These are phyloP conservation scores for Cecidostiba fungosa DNA, from an alignment of 2,888 invertebrate species.

Conservation along the genomic window DNA sequence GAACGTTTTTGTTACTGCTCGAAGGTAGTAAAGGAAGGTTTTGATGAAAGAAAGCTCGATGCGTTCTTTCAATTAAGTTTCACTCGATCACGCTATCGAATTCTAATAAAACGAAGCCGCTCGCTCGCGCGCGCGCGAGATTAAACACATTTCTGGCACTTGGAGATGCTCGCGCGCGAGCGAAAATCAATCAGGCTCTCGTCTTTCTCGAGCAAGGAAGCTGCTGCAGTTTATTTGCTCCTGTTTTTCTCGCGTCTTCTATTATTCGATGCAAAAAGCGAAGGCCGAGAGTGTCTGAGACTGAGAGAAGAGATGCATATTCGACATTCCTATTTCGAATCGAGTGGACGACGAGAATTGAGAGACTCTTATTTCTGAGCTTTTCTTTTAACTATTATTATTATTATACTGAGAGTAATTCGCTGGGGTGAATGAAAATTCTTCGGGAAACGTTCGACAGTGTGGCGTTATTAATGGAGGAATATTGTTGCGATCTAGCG, in stretches of 20 bases:
- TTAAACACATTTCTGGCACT: slow-evolving; percentile 20
- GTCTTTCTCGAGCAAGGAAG: background rate
- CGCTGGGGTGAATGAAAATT: too few relatives aligned
- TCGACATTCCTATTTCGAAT: background rate
- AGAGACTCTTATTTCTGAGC: background rate
- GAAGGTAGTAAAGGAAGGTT: background rate
- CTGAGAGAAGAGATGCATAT: background rate
- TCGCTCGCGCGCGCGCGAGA: background rate
- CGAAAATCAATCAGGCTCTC: background rate
- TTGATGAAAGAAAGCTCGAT: background rate
- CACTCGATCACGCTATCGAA: background rate
- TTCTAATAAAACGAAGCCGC: background rate
- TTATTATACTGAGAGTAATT: too few relatives aligned
- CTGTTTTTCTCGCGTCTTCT: background rate
- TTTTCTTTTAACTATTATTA: background rate
- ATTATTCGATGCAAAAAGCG: background rate
- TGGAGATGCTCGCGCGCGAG: background rate
- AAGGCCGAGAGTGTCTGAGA: too few relatives aligned
- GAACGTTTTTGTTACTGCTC: background rate
- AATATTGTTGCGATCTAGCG: too few relatives aligned
- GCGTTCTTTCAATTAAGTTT: background rate
- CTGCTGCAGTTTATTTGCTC: background rate
- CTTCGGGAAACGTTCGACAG: too few relatives aligned
- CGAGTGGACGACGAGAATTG: background rate
- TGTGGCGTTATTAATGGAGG: too few relatives aligned